Base-by-base conservation (phyloP, 2,888 invertebrate species). In the Drosophila maculinotata region DNA sequence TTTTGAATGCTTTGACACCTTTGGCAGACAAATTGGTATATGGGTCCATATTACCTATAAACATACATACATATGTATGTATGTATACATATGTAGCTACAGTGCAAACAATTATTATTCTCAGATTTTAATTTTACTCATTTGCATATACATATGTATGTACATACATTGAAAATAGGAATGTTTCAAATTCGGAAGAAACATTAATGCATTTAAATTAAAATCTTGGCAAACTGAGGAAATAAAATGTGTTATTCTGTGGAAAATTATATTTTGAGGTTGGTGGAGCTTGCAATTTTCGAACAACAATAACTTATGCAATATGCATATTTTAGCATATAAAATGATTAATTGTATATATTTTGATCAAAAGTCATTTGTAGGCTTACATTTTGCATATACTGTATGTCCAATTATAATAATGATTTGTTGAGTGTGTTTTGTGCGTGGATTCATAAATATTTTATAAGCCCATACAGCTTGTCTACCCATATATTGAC, bases 381-480 rank as follows among this genome's bases (percentile, higher is more conserved):
- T 12, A 14, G 9, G 45, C 14, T 23, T 1, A 60, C 38, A 41
- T 51, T 28, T 26, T 2, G 17, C 70, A 35, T 7, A 2, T 56
- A 70, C 60, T 60, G 70, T 73, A 26, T 23, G 42, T 17, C 71
- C 72, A 69, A 76, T 79, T 79, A 79, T 63, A 60, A 72, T 69
- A 64, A 66, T 45, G 53, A 70, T 66, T 60, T 69, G 65, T 47
- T 51, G 49, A 42, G 44, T 28, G 31, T 39, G 41, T 23, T 52
- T 66, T 47, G 30, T 38, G 42, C 47, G 35, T 26, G 17, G 17
- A 31, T 53, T 80, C 64, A 78, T 76, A 62, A 73, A 76, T 79
- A 78, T 80, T 78, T 67, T 44, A 78, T 76, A 48, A 73, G 73
- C 25, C 31, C 33, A 60, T 25, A 30, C 42, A 44, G 20, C 31